Evolutionary conservation across 2,888 invertebrate genomes (phyloP).

Genomic region (Quadroppia sp.): DNA sequence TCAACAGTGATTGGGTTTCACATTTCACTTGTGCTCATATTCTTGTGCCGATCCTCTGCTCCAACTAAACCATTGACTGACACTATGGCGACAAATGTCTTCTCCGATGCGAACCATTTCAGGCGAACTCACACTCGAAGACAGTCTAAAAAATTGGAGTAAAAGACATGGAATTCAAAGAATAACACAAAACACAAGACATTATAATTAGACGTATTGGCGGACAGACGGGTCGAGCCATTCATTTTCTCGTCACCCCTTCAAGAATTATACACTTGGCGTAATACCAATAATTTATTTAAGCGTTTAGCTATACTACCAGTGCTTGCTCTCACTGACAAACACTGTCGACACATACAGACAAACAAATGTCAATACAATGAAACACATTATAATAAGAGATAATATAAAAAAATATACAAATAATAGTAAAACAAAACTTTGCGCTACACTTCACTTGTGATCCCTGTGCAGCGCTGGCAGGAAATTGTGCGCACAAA

Average conservation of each 20-base stretch:
- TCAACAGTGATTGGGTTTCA: conserved; percentile 31
- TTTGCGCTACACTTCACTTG: conserved; percentile 21
- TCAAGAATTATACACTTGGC: conserved; percentile 26
- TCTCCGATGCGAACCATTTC: conserved; percentile 21
- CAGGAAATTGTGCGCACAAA: conserved; percentile 31
- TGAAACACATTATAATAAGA: conserved; percentile 16
- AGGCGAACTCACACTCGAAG: neutral
- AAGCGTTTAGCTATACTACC: conserved; percentile 26
- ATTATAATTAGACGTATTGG: conserved; percentile 25
- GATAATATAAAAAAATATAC: conserved; percentile 17
- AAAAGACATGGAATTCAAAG: neutral
- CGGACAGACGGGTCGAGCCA: conserved; percentile 10
- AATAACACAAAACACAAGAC: neutral
- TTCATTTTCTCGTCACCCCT: conserved; percentile 33
- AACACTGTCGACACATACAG: neutral
- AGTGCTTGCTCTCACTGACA: neutral
- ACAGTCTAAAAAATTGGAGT: neutral
- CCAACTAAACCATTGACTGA: conserved; percentile 23
- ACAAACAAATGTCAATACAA: conserved; percentile 26
- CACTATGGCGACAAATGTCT: conserved; percentile 13
- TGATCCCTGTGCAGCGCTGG: conserved; percentile 10
- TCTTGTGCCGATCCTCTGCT: neutral
- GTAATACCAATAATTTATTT: conserved; percentile 32
- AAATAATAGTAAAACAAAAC: conserved; percentile 17
- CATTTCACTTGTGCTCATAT: conserved; percentile 11